Evolutionary conservation across 2,888 invertebrate species (phyloP).

Genomic region (Euclidia mi): DNA sequence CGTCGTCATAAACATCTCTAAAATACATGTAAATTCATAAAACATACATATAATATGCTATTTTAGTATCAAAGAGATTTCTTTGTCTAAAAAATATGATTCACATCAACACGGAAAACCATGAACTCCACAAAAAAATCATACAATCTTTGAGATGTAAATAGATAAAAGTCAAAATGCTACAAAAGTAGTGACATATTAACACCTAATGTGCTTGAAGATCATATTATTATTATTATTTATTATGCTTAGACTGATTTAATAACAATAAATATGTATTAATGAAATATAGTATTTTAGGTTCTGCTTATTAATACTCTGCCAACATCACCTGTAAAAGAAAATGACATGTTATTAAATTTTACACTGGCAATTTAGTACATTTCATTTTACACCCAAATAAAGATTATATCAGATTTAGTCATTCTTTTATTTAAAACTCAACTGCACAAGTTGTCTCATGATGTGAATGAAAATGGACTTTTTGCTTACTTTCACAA

Average conservation of each 20-base stretch:
- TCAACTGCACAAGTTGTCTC: too few relatives aligned
- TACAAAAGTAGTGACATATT: neutral
- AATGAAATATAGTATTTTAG: constrained; percentile 34
- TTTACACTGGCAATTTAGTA: neutral
- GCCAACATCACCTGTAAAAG: constrained; percentile 34
- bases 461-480: too few relatives aligned
- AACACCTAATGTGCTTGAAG: neutral
- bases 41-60: constrained; percentile 18
- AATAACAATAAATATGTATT: constrained; percentile 36
- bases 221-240: neutral
- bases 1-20: constrained; percentile 48
- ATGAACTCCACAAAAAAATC: constrained; percentile 5
- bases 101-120: constrained; percentile 30
- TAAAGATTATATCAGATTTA: too few relatives aligned
- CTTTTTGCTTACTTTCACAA: too few relatives aligned
- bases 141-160: too few relatives aligned
- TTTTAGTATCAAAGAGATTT: constrained; percentile 22
- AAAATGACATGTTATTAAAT: constrained; percentile 3
- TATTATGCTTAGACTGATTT: neutral
- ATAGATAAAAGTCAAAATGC: neutral
- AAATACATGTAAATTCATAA: constrained; percentile 56
- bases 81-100: constrained; percentile 32
- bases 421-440: too few relatives aligned
- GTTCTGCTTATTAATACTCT: constrained; percentile 27
- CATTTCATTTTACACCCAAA: too few relatives aligned